A percentile compares a stretch with the other conserved stretches of the same genome.
Evolutionary conservation across 92 coral and sea anemone species (phyloP).

Genomic region (Anthopleura xanthogrammica): DNA sequence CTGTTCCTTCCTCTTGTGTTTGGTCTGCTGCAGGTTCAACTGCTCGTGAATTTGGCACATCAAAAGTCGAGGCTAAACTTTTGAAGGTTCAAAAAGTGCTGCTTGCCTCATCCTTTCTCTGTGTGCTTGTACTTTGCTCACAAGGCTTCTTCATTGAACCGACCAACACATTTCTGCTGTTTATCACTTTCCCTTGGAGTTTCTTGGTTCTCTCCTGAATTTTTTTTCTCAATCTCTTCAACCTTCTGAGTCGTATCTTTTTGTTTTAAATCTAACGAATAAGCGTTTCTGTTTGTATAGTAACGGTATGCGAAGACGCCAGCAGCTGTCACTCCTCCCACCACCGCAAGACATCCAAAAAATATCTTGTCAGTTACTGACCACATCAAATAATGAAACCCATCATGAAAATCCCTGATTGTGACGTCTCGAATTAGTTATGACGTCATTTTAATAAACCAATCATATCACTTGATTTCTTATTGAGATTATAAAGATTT

Average conservation of each 20-base stretch:
- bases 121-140: no score
- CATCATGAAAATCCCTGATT: not conserved
- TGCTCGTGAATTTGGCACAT: no score
- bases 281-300: not conserved
- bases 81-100: no score
- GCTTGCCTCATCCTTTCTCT: no score
- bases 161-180: no score
- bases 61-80: no score
- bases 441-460: not conserved
- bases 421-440: not conserved
- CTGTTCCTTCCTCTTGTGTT: not conserved
- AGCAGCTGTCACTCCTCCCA: not conserved
- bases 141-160: no score
- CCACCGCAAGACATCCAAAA: constrained; percentile 2
- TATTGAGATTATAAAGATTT: not conserved
- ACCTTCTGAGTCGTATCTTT: not conserved
- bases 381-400: not conserved
- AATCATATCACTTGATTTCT: not conserved
- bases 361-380: not conserved
- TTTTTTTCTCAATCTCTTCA: not conserved
- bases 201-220: not conserved
- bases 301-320: not conserved
- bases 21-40: not conserved
- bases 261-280: not conserved
- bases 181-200: no score